Conservation (phyloP, 2,113 vertebrate species). For the Phainopepla nitens region DNA sequence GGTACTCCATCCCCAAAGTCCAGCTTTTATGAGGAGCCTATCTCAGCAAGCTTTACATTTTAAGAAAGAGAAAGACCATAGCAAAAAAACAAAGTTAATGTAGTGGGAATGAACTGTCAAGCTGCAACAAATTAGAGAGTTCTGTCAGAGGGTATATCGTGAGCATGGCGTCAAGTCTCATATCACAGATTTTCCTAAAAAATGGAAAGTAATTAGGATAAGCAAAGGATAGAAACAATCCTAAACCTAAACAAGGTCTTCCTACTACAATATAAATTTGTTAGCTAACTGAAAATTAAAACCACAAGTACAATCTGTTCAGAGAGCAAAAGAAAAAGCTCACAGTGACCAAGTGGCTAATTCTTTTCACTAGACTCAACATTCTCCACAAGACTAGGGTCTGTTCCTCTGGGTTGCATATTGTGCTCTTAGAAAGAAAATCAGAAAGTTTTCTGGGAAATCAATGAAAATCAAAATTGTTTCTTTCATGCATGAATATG, state of each 20-base stretch:
- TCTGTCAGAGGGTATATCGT: neutral
- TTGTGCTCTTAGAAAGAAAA: neutral
- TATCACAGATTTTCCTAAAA: neutral
- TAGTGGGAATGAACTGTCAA: neutral
- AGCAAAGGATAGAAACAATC: neutral
- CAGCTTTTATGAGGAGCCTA: neutral
- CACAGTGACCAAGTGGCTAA: neutral
- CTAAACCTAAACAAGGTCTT: neutral
- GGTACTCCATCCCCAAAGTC: neutral
- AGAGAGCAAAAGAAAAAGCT: neutral
- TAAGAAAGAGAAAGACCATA: neutral
- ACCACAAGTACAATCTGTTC: neutral
- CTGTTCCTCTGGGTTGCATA: neutral
- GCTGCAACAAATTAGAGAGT: neutral
- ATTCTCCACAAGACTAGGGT: neutral
- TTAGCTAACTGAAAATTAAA: neutral
- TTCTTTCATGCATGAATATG: accelerated
- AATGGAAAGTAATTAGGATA: neutral
- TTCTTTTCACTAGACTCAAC: neutral
- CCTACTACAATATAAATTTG: neutral
- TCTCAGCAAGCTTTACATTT: neutral
- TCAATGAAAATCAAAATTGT: neutral
- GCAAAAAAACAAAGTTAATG: neutral
- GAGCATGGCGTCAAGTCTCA: neutral
- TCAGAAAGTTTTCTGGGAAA: neutral